phyloP scores from a whole-genome alignment of 2,797 vertebrate species.

The Uromys caudimaculatus region DNA sequence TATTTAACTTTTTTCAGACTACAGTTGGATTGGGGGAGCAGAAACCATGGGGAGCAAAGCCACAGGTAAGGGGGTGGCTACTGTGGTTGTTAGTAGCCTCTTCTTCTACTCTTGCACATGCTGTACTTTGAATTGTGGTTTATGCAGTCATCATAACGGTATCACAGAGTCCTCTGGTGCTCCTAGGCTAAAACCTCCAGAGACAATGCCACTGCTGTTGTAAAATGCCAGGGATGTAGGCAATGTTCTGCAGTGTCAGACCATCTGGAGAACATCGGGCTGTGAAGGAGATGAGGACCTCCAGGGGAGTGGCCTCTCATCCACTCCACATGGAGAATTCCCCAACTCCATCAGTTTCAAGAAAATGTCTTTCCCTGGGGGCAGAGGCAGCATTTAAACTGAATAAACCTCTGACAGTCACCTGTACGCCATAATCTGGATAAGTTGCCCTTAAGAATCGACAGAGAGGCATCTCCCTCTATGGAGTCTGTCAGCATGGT shows the following conservation, averaged over 20 bases:
- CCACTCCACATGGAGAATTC: conserved; percentile 61
- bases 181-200: conserved; percentile 15
- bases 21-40: background rate
- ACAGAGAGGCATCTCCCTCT: conserved; percentile 61
- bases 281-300: conserved; percentile 24
- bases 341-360: conserved; percentile 66
- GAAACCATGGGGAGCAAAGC: background rate
- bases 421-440: conserved; percentile 52
- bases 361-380: conserved; percentile 64
- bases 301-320: background rate
- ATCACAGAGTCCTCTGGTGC: background rate
- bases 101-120: background rate
- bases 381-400: background rate
- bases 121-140: background rate
- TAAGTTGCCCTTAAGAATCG: conserved; percentile 42
- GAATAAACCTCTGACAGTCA: background rate
- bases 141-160: background rate
- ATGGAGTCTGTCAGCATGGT: background rate
- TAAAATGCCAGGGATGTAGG: conserved; percentile 12
- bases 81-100: background rate
- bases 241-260: background rate
- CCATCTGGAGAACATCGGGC: conserved; percentile 23
- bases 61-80: background rate
- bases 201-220: background rate
- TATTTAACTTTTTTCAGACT: background rate